Base-by-base conservation (phyloP, 2,888 invertebrate genomes). In the Dioctria linearis region DNA sequence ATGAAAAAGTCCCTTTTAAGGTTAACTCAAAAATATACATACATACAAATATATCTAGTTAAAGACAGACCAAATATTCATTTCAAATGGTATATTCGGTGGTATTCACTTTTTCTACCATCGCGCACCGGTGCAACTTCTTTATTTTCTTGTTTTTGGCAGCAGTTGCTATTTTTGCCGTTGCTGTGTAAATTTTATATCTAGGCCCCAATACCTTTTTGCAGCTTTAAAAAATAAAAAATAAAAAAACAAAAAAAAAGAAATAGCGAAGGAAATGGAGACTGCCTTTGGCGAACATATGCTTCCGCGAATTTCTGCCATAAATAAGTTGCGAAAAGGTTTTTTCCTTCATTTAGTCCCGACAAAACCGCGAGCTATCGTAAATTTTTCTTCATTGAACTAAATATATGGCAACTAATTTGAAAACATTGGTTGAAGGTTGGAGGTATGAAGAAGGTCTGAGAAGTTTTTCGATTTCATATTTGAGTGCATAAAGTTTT, bases 291-390 rank as follows among this genome's bases (percentile, higher is more conserved):
- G 61, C 61, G 37, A 61, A 61, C 61, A 61, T 37, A 61, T 61
- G 61, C 61, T 61, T 61, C 61, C 61, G 61, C 37, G 61, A 61
- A 61, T 61, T 3, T 61, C n/a, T 61, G 61, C 37, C 61, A 37
- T 13, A 61, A 61, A 61, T 37, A 61, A 61, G 37, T 37, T 8
- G 3, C 37, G 61, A 61, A 61, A 66, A 54, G 11, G 11, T 54
- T 69, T 49, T 25, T 25, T 25, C 25, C 25, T 25, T 25, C 49
- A 51, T 69, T 69, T 51, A 51, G 69, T 69, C 69, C 39, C 37
- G 69, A 51, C 51, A 51, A 67, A 69, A 69, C 69, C 69, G 69
- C 69, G 51, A 69, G 37, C 11, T 37, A 69, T 69, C 69, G 51
- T 69, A 69, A 69, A 69, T 69, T 69, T 37, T 25, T 46, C 25